Conservation (phyloP, 1,140 invertebrate species). For the Sycophaga agraensis region DNA sequence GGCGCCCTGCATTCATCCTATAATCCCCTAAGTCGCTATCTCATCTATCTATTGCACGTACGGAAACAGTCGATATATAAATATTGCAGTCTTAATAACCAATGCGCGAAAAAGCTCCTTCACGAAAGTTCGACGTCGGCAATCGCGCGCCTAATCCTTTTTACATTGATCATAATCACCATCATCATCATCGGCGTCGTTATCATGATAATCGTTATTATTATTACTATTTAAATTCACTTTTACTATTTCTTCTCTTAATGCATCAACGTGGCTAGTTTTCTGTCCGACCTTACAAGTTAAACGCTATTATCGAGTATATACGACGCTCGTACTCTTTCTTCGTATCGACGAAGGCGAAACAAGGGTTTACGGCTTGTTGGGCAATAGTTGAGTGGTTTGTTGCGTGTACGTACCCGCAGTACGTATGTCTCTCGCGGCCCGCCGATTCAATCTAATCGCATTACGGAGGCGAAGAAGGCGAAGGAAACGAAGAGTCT, state of each 20-base stretch:
- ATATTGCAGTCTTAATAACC: constrained; percentile 29
- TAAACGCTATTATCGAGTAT: constrained; percentile 10
- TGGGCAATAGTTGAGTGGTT: not conserved
- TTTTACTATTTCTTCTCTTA: not conserved
- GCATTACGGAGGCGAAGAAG: too few species aligned
- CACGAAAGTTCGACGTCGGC: constrained; percentile 24
- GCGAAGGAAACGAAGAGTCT: not conserved
- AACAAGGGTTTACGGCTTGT: not conserved
- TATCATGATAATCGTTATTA: not conserved
- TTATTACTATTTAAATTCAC: constrained; percentile 2
- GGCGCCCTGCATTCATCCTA: constrained; percentile 16
- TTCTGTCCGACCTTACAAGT: constrained; percentile 17
- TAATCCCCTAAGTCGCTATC: constrained; percentile 4
- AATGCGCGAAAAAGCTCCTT: constrained; percentile 15
- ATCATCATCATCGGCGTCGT: too few species aligned
- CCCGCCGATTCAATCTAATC: constrained; percentile 16
- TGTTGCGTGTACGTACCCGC: not conserved
- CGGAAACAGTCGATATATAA: constrained; percentile 28
- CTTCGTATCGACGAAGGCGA: constrained; percentile 2
- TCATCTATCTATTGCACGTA: constrained; percentile 27
- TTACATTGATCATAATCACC: too few species aligned
- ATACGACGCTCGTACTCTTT: constrained; percentile 6
- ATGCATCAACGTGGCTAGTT: constrained; percentile 24
- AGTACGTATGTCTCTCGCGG: constrained; percentile 7
- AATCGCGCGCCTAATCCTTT: constrained; percentile 13